Base-by-base conservation (phyloP, 2,797 vertebrate species). In the Telmatherina bonti region DNA sequence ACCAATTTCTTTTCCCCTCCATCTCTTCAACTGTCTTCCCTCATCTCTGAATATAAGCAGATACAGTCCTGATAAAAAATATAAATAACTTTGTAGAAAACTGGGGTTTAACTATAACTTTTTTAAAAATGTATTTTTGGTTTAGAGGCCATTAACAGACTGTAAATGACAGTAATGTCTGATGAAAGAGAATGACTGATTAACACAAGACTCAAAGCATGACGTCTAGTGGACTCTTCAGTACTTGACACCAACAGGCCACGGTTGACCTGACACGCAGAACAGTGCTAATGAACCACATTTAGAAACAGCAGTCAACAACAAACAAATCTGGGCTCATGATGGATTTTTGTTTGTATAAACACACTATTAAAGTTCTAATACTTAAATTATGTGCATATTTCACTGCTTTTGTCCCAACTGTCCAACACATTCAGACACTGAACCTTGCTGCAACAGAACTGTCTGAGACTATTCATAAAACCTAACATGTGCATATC, bases 201-300 rank as follows among this genome's bases (percentile, higher is more conserved):
- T 49, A 22, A 45, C 31, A 45, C 7, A 33, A 33, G 20, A 58
- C n/a, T 43, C 2, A 22, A 62, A 55, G 29, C 29, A 45, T 11
- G 0, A 16, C 16, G 36, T 38, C 3, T 38, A 15, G 13, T 6
- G 7, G 7, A 0, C 15, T 41, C 24, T 36, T 31, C 8, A 36
- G 26, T 18, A 49, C 31, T 61, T 47, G n/a, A 61, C 36, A 71
- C 35, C 43, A 56, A 7, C 54, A 49, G 49, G 27, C 26, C 33
- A 66, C 31, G 22, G n/a, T 55, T 24, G 35, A 18, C n/a, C 41
- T 2, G 18, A 45, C 41, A n/a, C 16, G 15, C 41, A 45, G 12
- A 66, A 20, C 26, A 35, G 49, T 18, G 31, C 33, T 26, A 58
- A 71, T 72, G 29, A 62, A 63, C 76, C 20, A 59, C 20, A 20